Conservation (phyloP, 1,140 invertebrate species). For the Drosophila ogumai region DNA sequence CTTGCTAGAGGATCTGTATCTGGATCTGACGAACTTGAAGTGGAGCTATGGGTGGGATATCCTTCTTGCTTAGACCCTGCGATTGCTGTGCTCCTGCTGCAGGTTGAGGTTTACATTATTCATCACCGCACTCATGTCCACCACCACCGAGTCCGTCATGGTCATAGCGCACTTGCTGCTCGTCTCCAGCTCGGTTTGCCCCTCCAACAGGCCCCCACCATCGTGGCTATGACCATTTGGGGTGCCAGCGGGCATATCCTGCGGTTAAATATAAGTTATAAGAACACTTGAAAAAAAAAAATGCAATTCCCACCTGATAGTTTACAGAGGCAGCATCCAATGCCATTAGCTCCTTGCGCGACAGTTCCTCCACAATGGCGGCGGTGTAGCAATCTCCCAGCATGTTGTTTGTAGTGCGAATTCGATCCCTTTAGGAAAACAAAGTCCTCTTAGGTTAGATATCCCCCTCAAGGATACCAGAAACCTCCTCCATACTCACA, state of each 20-base stretch:
- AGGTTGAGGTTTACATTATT: slow-evolving; percentile 75
- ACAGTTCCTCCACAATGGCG: slow-evolving; percentile 93
- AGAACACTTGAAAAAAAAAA: not conserved
- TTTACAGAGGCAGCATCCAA: slow-evolving; percentile 88
- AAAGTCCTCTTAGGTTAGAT: too few species aligned
- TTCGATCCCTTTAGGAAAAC: slow-evolving; percentile 89
- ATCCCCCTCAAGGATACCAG: fast-evolving
- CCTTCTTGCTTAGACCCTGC: slow-evolving; percentile 42
- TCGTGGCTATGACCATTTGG: slow-evolving; percentile 71
- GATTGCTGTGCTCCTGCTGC: slow-evolving; percentile 75
- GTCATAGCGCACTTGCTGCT: slow-evolving; percentile 55
- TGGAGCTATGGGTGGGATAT: not conserved
- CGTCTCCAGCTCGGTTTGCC: slow-evolving; percentile 78
- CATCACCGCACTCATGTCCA: slow-evolving; percentile 81
- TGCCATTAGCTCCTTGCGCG: slow-evolving; percentile 92
- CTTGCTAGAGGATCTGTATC: slow-evolving; percentile 10
- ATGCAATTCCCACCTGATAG: slow-evolving; percentile 85
- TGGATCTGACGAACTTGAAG: slow-evolving; percentile 33
- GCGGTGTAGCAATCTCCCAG: slow-evolving; percentile 95
- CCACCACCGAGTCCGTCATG: slow-evolving; percentile 76
- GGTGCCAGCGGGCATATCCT: slow-evolving; percentile 70
- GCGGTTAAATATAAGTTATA: not conserved
- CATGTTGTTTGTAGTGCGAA: slow-evolving; percentile 95
- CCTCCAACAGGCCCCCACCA: slow-evolving; percentile 56
- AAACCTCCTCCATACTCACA: slow-evolving; percentile 88